Percentiles rank a stretch among this genome's conserved stretches.
These are phyloP conservation scores for Clepsis dumicolana DNA, from an alignment of 2,888 invertebrate species.

Conservation along the genomic window DNA sequence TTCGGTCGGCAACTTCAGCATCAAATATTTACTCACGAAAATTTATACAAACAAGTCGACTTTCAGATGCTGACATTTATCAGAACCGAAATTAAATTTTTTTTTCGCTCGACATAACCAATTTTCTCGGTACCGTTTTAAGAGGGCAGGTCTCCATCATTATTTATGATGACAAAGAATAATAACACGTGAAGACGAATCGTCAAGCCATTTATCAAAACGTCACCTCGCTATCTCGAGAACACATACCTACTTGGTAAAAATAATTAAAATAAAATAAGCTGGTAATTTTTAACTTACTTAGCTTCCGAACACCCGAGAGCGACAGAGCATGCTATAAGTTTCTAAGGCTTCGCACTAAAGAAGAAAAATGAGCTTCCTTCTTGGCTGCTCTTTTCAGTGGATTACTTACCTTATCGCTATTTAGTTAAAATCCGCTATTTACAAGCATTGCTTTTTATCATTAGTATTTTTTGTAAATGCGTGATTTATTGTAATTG, in stretches of 20 bases:
- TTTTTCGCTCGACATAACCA: slow-evolving; percentile 4
- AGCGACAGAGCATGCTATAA: neutral
- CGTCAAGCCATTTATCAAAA: slow-evolving; percentile 36
- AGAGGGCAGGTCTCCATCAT: slow-evolving; percentile 10
- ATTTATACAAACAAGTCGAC: slow-evolving; percentile 22
- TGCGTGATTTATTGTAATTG: too few relatives aligned
- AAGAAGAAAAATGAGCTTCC: neutral
- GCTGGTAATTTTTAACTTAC: neutral
- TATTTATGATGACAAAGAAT: slow-evolving; percentile 31
- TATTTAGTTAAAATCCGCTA: neutral
- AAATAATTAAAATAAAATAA: slow-evolving; percentile 28
- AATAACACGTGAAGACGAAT: slow-evolving; percentile 34
- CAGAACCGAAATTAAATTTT: slow-evolving; percentile 12
- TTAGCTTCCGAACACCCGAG: neutral
- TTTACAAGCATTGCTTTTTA: neutral
- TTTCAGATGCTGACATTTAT: slow-evolving; percentile 24
- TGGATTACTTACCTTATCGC: neutral
- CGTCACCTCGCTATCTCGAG: slow-evolving; percentile 15
- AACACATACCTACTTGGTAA: slow-evolving; percentile 14
- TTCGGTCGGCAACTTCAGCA: neutral
- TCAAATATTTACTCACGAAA: slow-evolving; percentile 24
- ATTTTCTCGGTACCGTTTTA: slow-evolving; percentile 1
- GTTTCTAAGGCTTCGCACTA: neutral
- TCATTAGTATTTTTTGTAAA: too few relatives aligned
- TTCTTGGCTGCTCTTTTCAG: neutral